These are phyloP conservation scores for Macrochelys suwanniensis DNA, from an alignment of 2,797 vertebrate species.

Conservation along the genomic window DNA sequence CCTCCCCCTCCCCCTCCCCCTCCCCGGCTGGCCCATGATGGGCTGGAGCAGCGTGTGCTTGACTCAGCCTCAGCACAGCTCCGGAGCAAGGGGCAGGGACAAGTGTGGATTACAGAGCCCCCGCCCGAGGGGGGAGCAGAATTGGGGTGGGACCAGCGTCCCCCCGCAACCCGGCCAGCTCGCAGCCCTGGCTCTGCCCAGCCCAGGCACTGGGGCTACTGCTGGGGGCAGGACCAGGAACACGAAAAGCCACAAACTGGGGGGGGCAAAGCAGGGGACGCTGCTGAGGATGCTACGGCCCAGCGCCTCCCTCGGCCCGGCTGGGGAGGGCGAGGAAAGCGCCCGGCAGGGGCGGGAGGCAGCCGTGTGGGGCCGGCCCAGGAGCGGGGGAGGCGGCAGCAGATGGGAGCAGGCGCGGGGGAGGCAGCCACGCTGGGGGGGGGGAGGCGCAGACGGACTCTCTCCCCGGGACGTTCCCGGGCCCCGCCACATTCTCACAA, in stretches of 20 bases:
- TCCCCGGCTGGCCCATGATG: slow-evolving; percentile 21
- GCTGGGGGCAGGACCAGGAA: not conserved
- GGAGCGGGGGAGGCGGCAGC: not conserved
- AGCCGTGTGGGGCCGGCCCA: slow-evolving; percentile 11
- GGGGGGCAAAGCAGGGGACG: not conserved
- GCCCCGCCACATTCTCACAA: slow-evolving; percentile 65
- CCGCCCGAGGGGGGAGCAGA: slow-evolving; percentile 69
- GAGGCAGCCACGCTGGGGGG: not conserved
- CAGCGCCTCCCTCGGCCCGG: not conserved
- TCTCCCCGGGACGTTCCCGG: slow-evolving; percentile 67
- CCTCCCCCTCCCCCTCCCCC: not conserved
- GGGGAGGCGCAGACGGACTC: slow-evolving; percentile 43
- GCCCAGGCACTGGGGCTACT: not conserved
- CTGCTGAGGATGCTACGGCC: not conserved
- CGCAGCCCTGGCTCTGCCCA: not conserved
- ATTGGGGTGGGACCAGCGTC: slow-evolving; percentile 50
- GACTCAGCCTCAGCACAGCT: slow-evolving; percentile 59
- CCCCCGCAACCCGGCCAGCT: not conserved
- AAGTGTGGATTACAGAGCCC: not conserved
- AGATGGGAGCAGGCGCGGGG: not conserved
- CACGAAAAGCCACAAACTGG: not conserved
- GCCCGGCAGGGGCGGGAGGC: not conserved
- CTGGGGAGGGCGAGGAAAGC: not conserved
- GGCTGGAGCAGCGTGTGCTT: slow-evolving; percentile 55
- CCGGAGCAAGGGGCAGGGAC: not conserved